Base-by-base conservation (phyloP, 2,113 vertebrate genomes). In the Pollachius pollachius region DNA sequence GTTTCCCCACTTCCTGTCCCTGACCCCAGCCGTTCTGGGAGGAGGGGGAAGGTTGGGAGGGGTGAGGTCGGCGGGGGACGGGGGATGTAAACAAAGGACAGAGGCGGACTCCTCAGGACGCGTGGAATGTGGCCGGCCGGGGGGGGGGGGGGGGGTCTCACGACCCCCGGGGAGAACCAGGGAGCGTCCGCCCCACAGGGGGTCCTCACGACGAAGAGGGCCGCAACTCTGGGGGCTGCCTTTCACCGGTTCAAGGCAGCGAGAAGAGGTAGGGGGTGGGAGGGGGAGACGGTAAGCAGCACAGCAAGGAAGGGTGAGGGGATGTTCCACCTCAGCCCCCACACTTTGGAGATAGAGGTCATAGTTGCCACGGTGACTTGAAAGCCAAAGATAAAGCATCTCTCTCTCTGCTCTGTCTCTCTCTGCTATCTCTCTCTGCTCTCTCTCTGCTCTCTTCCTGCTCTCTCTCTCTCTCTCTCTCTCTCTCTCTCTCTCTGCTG, bases 321-420 rank as follows among this genome's bases (percentile, higher is more conserved):
- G 85, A 90, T 84, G 82, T 87, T 87, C 84, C 83, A 86, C 87
- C 87, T 76, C 85, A 87, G 89, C 79, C 87, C 80, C 92, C 78
- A 83, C 65, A 79, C 79, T 92, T 90, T 84, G 75, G 85, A 92
- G 91, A 93, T 90, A 93, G 89, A 93, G 93, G 93, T 94, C 92
- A 92, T 71, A 71, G 94, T 96, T 97, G 89, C 92, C 91, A 93
- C 82, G 93, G 94, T 89, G 94, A 96, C 94, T 79, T 70, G 76
- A 84, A 71, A 79, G 85, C 88, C 81, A 92, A 90, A 91, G 78
- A 70, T 89, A 92, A 90, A 89, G 85, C 85, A 91, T 90, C 37
- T 41, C 37, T 41, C 37, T 41, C 11, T 41, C 37, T 41, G 2
- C 23, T 23, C 23, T 23, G 2, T 23, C 23, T 23, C 23, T 23